These are phyloP conservation scores for Hippasteria phrygiana DNA, from an alignment of 53 echinoderm and acorn worm genomes.

Conservation along the genomic window DNA sequence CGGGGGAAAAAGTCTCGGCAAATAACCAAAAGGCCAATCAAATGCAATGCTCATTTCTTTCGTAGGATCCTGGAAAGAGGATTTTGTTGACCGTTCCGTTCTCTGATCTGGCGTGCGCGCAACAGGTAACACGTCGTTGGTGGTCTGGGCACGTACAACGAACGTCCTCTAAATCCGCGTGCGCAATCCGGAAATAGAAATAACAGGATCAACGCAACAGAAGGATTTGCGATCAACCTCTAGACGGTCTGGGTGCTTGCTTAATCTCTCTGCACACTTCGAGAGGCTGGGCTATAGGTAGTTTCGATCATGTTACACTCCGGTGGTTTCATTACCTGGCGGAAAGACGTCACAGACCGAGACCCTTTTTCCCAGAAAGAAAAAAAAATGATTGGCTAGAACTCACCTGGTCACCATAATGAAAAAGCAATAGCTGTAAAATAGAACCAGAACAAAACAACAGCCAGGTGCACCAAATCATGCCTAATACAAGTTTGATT, in stretches of 20 bases:
- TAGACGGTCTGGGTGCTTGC: background rate
- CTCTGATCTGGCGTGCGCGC: background rate
- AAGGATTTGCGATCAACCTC: background rate
- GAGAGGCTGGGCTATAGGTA: background rate
- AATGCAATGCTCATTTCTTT: background rate
- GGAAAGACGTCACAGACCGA: background rate
- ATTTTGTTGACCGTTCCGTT: background rate
- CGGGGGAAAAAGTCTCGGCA: background rate
- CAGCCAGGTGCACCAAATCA: no score
- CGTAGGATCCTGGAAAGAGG: background rate
- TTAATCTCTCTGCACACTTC: conserved; percentile 16
- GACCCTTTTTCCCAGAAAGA: background rate
- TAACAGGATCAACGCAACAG: background rate
- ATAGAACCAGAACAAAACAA: no score
- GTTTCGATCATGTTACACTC: conserved; percentile 38
- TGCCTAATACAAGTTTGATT: no score
- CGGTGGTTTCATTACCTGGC: background rate
- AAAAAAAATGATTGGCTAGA: no score
- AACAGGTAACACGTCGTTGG: background rate
- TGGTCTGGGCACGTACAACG: background rate
- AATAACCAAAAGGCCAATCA: conserved; percentile 41
- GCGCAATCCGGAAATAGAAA: background rate
- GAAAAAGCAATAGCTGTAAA: no score
- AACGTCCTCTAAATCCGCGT: background rate
- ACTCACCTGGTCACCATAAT: no score